These are phyloP conservation scores for Drosophila kanapiae DNA, from an alignment of 1,140 invertebrate genomes.

Conservation along the genomic window DNA sequence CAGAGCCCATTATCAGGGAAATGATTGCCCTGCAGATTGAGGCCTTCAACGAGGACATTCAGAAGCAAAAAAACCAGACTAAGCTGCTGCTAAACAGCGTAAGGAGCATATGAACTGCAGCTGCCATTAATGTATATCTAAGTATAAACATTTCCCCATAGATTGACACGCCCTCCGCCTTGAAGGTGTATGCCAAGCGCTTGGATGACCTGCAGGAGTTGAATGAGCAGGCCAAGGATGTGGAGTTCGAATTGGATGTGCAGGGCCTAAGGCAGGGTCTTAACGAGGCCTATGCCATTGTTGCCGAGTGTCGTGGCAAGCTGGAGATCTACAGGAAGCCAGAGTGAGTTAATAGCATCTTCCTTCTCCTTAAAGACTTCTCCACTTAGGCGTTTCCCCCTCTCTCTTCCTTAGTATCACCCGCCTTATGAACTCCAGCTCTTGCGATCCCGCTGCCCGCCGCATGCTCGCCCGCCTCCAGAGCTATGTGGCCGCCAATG, in stretches of 20 bases:
- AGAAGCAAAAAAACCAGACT: conserved; percentile 86
- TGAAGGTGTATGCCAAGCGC: conserved; percentile 85
- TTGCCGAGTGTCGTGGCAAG: conserved; percentile 88
- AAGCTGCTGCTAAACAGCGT: conserved; percentile 86
- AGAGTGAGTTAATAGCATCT: conserved; percentile 83
- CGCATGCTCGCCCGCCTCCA: conserved; percentile 87
- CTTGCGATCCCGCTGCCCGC: conserved; percentile 86
- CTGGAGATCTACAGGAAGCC: conserved; percentile 86
- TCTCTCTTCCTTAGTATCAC: conserved; percentile 48
- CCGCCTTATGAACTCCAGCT: conserved; percentile 65
- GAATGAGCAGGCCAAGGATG: conserved; percentile 86
- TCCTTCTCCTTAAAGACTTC: not conserved
- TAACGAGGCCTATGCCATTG: conserved; percentile 88
- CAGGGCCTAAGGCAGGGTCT: conserved; percentile 87
- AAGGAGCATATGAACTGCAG: not conserved
- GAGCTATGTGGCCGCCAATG: conserved; percentile 87
- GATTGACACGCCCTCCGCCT: conserved; percentile 87
- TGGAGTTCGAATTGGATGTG: conserved; percentile 77
- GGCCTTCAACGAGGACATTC: conserved; percentile 88
- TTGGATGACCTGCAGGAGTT: conserved; percentile 86
- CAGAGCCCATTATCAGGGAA: conserved; percentile 66
- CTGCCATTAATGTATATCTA: not conserved
- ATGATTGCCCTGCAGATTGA: conserved; percentile 87
- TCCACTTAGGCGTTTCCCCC: not conserved
- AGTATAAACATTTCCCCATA: conserved; percentile 12